Evolutionary conservation across 2,888 invertebrate genomes (phyloP).

Genomic region (Agonopterix alstromeriana): DNA sequence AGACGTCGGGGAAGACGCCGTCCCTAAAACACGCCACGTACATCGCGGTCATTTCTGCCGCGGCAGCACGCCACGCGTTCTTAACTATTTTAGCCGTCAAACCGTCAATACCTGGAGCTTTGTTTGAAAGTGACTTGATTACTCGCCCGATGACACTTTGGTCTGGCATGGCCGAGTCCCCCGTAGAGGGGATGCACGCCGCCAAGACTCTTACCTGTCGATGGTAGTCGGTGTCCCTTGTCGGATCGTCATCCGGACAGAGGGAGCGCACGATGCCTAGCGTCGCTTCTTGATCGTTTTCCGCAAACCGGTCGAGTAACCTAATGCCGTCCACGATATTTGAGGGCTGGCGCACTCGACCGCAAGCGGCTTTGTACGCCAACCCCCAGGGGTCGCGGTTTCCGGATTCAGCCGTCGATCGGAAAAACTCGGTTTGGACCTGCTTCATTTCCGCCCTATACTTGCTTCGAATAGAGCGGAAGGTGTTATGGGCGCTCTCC

Average conservation of each 20-base stretch:
- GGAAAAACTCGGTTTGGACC: no score
- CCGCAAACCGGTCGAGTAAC: background rate
- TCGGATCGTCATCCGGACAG: background rate
- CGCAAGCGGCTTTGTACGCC: slow-evolving; percentile 6
- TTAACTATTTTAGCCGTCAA: no score
- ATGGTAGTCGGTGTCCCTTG: background rate
- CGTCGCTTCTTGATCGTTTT: background rate
- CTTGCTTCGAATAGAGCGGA: background rate
- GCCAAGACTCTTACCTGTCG: background rate
- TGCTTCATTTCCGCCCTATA: slow-evolving; percentile 2
- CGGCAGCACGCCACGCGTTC: background rate
- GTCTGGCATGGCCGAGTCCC: background rate
- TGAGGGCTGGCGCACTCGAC: slow-evolving; percentile 1
- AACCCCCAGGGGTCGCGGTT: no score
- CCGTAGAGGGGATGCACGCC: background rate
- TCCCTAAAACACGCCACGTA: background rate
- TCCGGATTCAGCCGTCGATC: no score
- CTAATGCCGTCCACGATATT: slow-evolving; percentile 1
- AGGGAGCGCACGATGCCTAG: background rate
- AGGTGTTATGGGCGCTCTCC: background rate
- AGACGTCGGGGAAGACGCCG: no score
- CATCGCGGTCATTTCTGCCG: background rate
- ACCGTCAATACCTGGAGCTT: background rate
- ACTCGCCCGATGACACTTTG: background rate
- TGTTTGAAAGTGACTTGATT: background rate